phyloP scores from a whole-genome alignment of 1,140 invertebrate species.

The Papilio helenus region DNA sequence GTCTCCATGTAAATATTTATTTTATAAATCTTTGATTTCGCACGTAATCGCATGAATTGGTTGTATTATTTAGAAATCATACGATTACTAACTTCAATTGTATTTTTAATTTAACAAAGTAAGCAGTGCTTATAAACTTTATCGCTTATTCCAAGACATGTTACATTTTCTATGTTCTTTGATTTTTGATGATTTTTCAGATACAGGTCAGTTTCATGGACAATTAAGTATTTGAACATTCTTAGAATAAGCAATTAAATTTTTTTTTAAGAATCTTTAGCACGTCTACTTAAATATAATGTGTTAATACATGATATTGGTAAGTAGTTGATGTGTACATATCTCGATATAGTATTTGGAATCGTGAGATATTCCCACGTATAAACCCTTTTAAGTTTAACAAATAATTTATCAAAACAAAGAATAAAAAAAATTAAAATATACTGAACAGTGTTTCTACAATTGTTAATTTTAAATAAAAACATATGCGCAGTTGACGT shows the following conservation, averaged over 20 bases:
- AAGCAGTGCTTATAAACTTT: too few relatives aligned
- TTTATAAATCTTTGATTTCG: not conserved
- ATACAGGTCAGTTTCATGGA: too few relatives aligned
- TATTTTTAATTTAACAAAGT: too few relatives aligned
- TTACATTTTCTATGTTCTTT: too few relatives aligned
- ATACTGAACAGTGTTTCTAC: constrained; percentile 49
- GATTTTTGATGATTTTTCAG: too few relatives aligned
- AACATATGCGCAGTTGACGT: constrained; percentile 64
- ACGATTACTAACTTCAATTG: not conserved
- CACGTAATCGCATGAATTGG: not conserved
- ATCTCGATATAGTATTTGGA: not conserved
- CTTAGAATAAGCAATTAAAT: too few relatives aligned
- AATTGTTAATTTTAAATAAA: constrained; percentile 72
- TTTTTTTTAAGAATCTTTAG: too few relatives aligned
- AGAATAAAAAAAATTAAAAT: constrained; percentile 54
- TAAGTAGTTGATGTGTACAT: too few relatives aligned
- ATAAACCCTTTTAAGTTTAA: constrained; percentile 39
- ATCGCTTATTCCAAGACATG: too few relatives aligned
- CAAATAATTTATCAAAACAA: constrained; percentile 53
- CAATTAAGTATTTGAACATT: too few relatives aligned
- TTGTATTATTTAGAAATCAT: not conserved
- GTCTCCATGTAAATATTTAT: not conserved
- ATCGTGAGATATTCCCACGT: constrained; percentile 43
- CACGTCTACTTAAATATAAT: too few relatives aligned
- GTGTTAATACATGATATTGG: too few relatives aligned